Percentiles rank a stretch among this genome's conserved stretches.
Conservation (phyloP, 2,113 vertebrate genomes). For the Ellobius talpinus region DNA sequence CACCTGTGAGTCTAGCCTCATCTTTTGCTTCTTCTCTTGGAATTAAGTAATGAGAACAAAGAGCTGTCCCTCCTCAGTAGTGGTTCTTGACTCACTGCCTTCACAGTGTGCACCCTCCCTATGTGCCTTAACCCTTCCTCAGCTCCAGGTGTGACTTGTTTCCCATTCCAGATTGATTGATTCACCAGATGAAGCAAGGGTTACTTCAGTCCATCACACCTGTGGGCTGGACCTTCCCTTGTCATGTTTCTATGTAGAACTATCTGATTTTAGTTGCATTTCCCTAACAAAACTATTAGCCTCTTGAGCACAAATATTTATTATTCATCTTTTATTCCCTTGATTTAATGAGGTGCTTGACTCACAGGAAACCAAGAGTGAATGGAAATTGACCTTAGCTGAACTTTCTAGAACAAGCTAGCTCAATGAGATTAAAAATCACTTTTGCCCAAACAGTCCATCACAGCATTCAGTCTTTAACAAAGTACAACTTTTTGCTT, state of each 20-base stretch:
- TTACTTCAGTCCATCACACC: neutral
- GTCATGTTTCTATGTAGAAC: neutral
- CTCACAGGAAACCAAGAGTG: neutral
- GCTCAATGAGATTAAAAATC: neutral
- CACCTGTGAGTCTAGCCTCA: accelerated
- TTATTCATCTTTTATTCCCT: neutral
- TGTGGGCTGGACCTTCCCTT: neutral
- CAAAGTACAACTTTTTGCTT: neutral
- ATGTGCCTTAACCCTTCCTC: neutral
- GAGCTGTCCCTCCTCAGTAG: accelerated
- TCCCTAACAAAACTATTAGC: neutral
- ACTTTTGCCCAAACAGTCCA: neutral
- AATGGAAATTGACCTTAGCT: neutral
- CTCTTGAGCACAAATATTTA: neutral
- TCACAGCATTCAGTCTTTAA: neutral
- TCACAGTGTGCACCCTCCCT: neutral
- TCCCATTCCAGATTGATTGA: neutral
- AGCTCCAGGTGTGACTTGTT: neutral
- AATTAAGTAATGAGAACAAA: neutral
- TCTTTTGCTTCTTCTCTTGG: neutral
- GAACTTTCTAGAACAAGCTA: neutral
- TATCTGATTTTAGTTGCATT: neutral
- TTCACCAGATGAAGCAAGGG: neutral
- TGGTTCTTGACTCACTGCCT: neutral
- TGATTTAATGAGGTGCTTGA: neutral